Percentiles rank a stretch among this genome's conserved stretches.
phyloP scores from a whole-genome alignment of 2,888 invertebrate genomes.

The Nezara viridula region DNA sequence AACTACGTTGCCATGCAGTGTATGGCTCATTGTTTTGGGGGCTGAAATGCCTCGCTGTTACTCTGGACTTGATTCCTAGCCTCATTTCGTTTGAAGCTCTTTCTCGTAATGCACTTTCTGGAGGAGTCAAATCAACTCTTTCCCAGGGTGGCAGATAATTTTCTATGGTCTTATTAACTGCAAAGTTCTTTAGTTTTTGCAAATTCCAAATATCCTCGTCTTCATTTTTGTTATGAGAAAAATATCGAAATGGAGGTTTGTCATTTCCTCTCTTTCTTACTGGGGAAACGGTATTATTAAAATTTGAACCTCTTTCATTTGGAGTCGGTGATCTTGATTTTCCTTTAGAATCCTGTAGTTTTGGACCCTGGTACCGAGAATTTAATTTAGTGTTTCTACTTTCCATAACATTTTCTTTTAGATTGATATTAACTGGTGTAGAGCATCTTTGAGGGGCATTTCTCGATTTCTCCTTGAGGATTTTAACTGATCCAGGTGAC shows the following conservation, averaged over 20 bases:
- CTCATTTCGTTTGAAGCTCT: constrained; percentile 1
- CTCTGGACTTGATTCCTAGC: neutral
- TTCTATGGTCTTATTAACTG: neutral
- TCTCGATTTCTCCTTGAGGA: constrained; percentile 11
- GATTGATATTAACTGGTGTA: neutral
- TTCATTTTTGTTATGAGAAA: neutral
- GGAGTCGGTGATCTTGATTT: no score
- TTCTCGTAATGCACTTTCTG: constrained; percentile 37
- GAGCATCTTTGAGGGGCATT: neutral
- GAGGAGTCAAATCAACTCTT: constrained; percentile 48
- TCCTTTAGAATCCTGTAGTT: neutral
- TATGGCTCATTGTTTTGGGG: neutral
- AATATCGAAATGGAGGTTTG: neutral
- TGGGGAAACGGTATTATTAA: neutral
- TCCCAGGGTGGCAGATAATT: constrained; percentile 55
- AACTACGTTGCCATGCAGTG: neutral
- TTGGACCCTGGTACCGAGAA: neutral
- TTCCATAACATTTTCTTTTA: neutral
- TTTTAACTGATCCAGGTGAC: constrained; percentile 40
- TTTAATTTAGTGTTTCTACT: neutral
- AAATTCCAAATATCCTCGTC: constrained; percentile 1
- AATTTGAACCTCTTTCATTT: neutral
- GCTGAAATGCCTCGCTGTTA: no score
- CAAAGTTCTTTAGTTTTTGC: constrained; percentile 10
- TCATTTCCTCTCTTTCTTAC: neutral